These are phyloP conservation scores for Saturnia japonica DNA, from an alignment of 2,888 invertebrate genomes.

Conservation along the genomic window DNA sequence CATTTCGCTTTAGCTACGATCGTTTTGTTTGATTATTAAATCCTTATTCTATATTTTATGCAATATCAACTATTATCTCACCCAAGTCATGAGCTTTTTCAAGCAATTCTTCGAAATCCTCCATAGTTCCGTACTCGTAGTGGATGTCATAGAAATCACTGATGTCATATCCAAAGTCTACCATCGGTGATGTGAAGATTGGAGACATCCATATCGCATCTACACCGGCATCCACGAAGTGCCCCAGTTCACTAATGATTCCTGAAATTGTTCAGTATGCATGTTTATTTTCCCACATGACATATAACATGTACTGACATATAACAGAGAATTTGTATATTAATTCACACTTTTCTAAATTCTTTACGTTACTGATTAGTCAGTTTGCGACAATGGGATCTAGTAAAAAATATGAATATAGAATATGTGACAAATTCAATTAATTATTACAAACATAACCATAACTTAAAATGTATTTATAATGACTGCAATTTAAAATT, in stretches of 20 bases:
- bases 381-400: no score
- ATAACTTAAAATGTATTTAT: not conserved
- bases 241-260: conserved; percentile 81
- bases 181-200: conserved; percentile 91
- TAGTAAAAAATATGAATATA: no score
- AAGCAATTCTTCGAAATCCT: conserved; percentile 85
- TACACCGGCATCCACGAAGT: conserved; percentile 86
- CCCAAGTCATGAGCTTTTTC: conserved; percentile 81
- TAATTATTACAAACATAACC: not conserved
- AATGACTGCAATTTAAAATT: not conserved
- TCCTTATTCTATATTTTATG: not conserved
- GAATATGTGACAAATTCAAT: no score
- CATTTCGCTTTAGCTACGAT: no score
- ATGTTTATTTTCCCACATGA: no score
- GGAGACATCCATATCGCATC: conserved; percentile 93
- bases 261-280: conserved; percentile 59
- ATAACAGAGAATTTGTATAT: no score
- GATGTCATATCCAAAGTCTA: conserved; percentile 94
- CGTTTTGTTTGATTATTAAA: not conserved
- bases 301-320: no score
- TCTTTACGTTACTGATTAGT: no score
- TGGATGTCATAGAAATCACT: conserved; percentile 89
- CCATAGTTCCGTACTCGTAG: conserved; percentile 86
- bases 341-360: no score
- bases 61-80: conserved; percentile 28